A percentile compares a stretch with the other conserved stretches of the same genome.
Conservation (phyloP, 2,888 invertebrate genomes). For the Tenodera sinensis region DNA sequence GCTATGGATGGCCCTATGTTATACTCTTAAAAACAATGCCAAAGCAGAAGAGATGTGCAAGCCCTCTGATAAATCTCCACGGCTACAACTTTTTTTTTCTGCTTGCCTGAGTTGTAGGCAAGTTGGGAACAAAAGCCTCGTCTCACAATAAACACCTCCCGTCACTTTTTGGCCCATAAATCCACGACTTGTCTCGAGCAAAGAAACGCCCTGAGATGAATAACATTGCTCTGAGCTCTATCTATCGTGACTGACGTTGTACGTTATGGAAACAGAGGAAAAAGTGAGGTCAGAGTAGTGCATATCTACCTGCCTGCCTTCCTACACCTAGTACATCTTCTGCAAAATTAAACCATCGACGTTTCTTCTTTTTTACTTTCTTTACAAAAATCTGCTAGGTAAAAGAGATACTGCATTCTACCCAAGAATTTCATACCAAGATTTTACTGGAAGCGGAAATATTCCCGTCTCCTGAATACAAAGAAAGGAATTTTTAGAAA, state of each 20-base stretch:
- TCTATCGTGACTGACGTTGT: background rate
- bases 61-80: background rate
- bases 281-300: too few relatives aligned
- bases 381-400: too few relatives aligned
- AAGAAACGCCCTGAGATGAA: conserved; percentile 43
- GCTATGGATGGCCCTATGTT: background rate
- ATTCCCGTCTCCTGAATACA: too few relatives aligned
- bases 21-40: background rate
- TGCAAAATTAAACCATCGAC: too few relatives aligned
- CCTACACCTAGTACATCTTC: too few relatives aligned
- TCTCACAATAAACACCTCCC: conserved; percentile 43
- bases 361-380: too few relatives aligned
- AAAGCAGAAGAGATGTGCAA: background rate
- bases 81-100: background rate
- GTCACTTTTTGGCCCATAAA: conserved; percentile 48
- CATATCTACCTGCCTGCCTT: too few relatives aligned
- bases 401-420: too few relatives aligned
- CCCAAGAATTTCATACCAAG: too few relatives aligned
- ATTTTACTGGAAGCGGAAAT: too few relatives aligned
- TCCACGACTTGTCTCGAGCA: conserved; percentile 45
- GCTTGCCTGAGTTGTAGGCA: background rate
- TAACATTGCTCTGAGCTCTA: background rate
- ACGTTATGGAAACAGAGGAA: background rate
- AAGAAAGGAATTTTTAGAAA: too few relatives aligned
- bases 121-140: conserved; percentile 3